Evolutionary conservation across 1,140 invertebrate species (phyloP).

Genomic region (Bathynomus jamesi): DNA sequence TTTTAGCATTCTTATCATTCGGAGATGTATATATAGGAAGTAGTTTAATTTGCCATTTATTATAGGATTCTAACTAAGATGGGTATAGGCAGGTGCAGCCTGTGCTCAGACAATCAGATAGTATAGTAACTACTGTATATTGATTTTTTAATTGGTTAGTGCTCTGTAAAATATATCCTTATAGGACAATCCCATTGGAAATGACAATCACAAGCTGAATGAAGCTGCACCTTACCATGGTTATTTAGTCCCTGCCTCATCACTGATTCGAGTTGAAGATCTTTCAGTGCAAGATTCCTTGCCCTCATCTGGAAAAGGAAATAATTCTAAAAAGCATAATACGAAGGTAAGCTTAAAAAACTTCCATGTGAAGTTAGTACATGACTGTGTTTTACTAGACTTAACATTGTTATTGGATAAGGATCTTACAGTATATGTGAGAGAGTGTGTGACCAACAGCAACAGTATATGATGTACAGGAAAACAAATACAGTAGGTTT

Average conservation of each 20-base stretch:
- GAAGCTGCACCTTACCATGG: background rate
- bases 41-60: background rate
- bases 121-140: background rate
- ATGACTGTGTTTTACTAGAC: too few relatives aligned
- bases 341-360: too few relatives aligned
- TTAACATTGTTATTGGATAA: too few relatives aligned
- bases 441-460: too few relatives aligned
- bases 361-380: too few relatives aligned
- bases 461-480: too few relatives aligned
- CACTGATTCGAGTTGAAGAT: background rate
- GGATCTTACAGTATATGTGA: too few relatives aligned
- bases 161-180: background rate
- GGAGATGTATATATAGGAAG: background rate
- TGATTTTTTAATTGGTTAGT: background rate
- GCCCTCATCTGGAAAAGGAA: background rate
- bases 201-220: background rate
- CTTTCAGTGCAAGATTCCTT: background rate
- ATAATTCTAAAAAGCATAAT: background rate
- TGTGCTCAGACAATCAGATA: background rate
- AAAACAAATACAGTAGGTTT: too few relatives aligned
- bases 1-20: background rate
- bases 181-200: background rate
- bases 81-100: background rate
- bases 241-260: background rate
- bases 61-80: background rate